Evolutionary conservation across 1,140 invertebrate species (phyloP), one percentile per base, ranked within the genome.

Genomic region (Gerris buenoi): DNA sequence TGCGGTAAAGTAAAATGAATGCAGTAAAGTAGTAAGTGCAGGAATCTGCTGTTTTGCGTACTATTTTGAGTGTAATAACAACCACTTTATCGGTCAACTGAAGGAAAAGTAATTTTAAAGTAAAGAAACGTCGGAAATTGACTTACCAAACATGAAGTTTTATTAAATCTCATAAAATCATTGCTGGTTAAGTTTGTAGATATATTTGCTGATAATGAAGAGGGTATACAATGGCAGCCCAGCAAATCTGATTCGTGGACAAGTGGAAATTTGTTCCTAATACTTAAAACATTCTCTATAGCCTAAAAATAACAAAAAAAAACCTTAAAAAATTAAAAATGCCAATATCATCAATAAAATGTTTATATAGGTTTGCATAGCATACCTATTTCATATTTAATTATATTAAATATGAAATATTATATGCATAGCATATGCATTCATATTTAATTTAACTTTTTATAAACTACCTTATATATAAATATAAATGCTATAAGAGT

Each of bases 401-500:
- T n/a, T n/a, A n/a, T n/a, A n/a, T n/a, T n/a, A n/a, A n/a, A n/a
- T n/a, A n/a, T n/a, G n/a, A n/a, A n/a, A n/a, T n/a, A n/a, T n/a
- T n/a, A n/a, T n/a, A n/a, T n/a, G n/a, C n/a, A n/a, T n/a, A n/a
- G n/a, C n/a, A n/a, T n/a, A n/a, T n/a, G n/a, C n/a, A 23, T 59
- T 59, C 22, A 59, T 59, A 27, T 18, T 18, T 64, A 64, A 5
- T n/a, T n/a, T n/a, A n/a, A n/a, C n/a, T n/a, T n/a, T 65, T 22
- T 15, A 60, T 5, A 63, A 68, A 68, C 77, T 76, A 95, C 93
- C 84, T 99, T 97, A 76, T 93, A 95, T 75, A 99, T 97, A 79
- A 99, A 99, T 75, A 99, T 99, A 70, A 99, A 90, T 1, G 96
- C 96, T 74, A 99, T 99, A 5, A 99, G 81, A 0, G 93, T 95